A percentile compares a stretch with the other conserved stretches of the same genome.
These are phyloP conservation scores for Tipula confusa DNA, from an alignment of 2,888 invertebrate species.

Conservation along the genomic window DNA sequence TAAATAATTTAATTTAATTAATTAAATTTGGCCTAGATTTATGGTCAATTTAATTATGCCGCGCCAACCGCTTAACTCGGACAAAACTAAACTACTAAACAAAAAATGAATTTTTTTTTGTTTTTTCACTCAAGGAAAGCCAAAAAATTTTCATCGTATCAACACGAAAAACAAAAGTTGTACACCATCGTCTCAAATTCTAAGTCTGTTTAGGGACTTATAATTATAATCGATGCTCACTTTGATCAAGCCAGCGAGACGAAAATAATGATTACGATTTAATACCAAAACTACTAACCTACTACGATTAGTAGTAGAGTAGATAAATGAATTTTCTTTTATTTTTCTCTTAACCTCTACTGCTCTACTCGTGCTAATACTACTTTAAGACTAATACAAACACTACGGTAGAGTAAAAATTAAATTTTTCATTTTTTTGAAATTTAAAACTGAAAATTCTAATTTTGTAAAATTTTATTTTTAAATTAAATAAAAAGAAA, in stretches of 20 bases:
- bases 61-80: background rate
- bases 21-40: background rate
- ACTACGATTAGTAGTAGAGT: conserved; percentile 12
- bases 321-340: background rate
- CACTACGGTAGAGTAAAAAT: background rate
- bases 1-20: background rate
- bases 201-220: background rate
- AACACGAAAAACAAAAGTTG: background rate
- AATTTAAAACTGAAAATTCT: conserved; percentile 31
- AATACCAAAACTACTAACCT: conserved; percentile 15
- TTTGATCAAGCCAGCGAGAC: background rate
- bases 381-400: background rate
- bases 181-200: background rate
- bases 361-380: background rate
- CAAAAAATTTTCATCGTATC: background rate
- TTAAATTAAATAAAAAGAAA: conserved; percentile 20
- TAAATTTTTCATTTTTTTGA: conserved; percentile 26
- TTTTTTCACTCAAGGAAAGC: background rate
- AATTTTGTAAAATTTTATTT: conserved; percentile 29
- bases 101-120: background rate
- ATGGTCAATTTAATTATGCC: background rate
- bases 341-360: background rate
- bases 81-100: conserved; percentile 28
- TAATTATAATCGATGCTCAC: background rate
- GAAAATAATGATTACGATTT: background rate